Base-by-base conservation (phyloP, 2,113 vertebrate genomes). In the Hassar affinis region DNA sequence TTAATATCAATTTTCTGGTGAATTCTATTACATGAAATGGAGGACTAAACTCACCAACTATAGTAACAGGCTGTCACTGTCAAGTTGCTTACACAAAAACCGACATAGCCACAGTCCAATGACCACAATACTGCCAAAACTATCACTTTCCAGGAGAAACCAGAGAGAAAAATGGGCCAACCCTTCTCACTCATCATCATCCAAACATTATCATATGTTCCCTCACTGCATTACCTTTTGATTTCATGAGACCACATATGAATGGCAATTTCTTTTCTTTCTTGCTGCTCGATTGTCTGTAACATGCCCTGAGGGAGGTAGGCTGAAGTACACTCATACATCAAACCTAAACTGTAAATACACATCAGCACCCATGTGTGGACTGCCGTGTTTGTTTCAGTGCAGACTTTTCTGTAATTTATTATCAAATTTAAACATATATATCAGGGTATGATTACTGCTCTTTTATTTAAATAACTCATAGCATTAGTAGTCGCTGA, bases 241-340 rank as follows among this genome's bases (percentile, higher is more conserved):
- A 7, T 15, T 80, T 51, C 61, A 66, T 38, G 47, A 56, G 47
- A 10, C 62, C 56, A 87, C 81, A 75, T 42, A 84, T 17, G 74
- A 78, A 78, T 56, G 72, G 61, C 68, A 81, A 78, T 85, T 82
- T 79, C 57, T 74, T 42, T 3, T 49, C 45, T 84, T 85, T 82
- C 51, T 78, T 82, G 27, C 51, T 78, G 81, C 83, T 87, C 74
- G 83, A 61, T 82, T 87, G 83, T 42, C 83, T 87, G 52, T 83
- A 87, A 87, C 75, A 85, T 80, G 38, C 68, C 86, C 86, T 77
- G 51, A 66, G 86, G 86, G 80, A 87, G 30, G 74, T 45, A 81
- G 49, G 76, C 59, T 77, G 47, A 75, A 66, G 61, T 56, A 3
- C 79, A 75, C 22, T 85, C 68, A 79, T 85, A 85, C 33, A 85